phyloP scores from a whole-genome alignment of 2,113 vertebrate genomes.

The Saguinus imperator region DNA sequence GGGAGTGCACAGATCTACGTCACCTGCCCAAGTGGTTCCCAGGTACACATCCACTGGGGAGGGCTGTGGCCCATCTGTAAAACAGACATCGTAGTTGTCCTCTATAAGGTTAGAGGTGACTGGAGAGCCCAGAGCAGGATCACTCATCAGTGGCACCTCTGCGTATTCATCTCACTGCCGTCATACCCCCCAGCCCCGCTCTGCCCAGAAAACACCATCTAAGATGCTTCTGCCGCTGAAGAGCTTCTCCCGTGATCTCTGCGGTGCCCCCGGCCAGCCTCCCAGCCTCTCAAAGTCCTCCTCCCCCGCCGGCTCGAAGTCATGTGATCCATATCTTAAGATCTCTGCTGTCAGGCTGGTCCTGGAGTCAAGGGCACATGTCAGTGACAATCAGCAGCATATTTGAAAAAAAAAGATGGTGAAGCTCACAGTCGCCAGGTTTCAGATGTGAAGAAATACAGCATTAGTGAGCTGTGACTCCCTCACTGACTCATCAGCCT shows the following conservation, averaged over 20 bases:
- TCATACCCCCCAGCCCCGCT: fast-evolving
- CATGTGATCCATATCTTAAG: background rate
- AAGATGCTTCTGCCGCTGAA: background rate
- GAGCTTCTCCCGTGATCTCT: fast-evolving
- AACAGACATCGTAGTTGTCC: fast-evolving
- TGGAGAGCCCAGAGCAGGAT: background rate
- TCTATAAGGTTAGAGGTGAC: background rate
- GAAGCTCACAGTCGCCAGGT: fast-evolving
- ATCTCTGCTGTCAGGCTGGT: background rate
- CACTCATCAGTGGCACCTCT: fast-evolving
- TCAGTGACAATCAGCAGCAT: background rate
- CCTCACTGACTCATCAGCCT: fast-evolving
- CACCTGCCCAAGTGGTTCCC: background rate
- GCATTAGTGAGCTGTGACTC: background rate
- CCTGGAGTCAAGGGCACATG: fast-evolving
- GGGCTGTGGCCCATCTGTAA: background rate
- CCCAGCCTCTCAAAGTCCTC: background rate
- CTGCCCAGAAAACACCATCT: background rate
- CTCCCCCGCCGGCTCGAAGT: background rate
- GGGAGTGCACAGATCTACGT: background rate
- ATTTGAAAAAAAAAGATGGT: no score
- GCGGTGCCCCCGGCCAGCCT: background rate
- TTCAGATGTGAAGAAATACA: background rate
- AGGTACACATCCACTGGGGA: background rate
- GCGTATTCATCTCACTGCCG: background rate